Evolutionary conservation across 2,113 vertebrate species (phyloP).

Genomic region (Ochotona curzoniae): DNA sequence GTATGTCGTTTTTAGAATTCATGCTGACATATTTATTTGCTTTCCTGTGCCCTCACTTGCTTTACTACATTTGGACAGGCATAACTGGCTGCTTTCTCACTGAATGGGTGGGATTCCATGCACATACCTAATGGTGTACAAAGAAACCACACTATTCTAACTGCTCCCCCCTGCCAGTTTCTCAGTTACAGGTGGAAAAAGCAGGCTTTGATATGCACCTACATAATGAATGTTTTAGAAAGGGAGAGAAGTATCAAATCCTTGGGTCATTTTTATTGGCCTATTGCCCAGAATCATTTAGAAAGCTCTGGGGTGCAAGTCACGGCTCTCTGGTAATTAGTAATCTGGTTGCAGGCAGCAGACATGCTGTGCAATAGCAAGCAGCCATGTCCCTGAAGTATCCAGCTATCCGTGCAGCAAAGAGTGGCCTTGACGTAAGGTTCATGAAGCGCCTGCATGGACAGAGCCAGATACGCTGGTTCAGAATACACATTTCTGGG

Average conservation of each 20-base stretch:
- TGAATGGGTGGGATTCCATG: not conserved
- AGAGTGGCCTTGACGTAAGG: not conserved
- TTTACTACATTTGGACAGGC: slow-evolving; percentile 1
- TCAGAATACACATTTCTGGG: not conserved
- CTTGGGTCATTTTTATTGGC: not conserved
- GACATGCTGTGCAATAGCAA: not conserved
- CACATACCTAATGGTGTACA: not conserved
- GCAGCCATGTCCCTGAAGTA: not conserved
- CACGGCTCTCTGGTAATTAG: not conserved
- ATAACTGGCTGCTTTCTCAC: not conserved
- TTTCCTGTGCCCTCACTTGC: not conserved
- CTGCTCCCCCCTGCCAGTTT: not conserved
- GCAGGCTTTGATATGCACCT: not conserved
- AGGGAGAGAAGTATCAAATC: not conserved
- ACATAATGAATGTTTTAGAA: not conserved
- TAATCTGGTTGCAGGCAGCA: not conserved
- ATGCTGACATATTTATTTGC: slow-evolving; percentile 17
- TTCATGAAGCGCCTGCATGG: not conserved
- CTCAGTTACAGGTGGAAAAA: not conserved
- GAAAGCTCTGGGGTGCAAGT: not conserved
- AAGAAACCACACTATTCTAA: not conserved
- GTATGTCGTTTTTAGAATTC: not conserved
- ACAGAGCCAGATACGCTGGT: not conserved
- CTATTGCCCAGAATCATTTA: not conserved
- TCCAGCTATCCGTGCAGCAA: not conserved